A percentile compares a stretch with the other conserved stretches of the same genome.
phyloP scores from a whole-genome alignment of 92 coral and sea anemone genomes.

The Heteractis magnifica region DNA sequence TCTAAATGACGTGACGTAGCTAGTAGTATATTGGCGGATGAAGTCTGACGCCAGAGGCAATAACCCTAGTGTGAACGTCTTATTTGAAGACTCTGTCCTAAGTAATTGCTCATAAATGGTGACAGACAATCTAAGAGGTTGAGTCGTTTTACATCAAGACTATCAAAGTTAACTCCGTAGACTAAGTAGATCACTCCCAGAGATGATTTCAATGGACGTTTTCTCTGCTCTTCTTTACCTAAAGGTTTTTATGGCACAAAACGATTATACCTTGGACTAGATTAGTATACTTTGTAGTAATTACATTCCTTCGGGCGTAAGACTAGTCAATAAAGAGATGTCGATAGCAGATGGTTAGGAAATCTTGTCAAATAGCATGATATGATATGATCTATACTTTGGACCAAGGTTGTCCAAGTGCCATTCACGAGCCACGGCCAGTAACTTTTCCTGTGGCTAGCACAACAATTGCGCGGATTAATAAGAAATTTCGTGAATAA shows the following conservation, averaged over 20 bases:
- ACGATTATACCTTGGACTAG: not conserved
- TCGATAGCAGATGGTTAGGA: not conserved
- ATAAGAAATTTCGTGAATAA: not conserved
- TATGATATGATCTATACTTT: not conserved
- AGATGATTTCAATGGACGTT: not conserved
- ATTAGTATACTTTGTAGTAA: not conserved
- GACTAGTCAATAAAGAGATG: not conserved
- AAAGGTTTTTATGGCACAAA: not conserved
- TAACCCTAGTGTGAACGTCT: not conserved
- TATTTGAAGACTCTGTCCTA: not conserved
- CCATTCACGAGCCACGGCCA: not conserved
- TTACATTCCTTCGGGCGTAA: not conserved
- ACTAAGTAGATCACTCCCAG: not conserved
- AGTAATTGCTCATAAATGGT: not conserved
- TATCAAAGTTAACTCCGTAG: not conserved
- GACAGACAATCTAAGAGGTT: not conserved
- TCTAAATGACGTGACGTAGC: not conserved
- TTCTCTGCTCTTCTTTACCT: not conserved
- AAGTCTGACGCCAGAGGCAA: not conserved
- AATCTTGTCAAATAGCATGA: not conserved
- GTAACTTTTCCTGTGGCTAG: not conserved
- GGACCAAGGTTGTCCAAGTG: not conserved
- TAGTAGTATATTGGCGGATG: constrained; percentile 1
- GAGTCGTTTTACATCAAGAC: not conserved
- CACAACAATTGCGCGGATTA: not conserved